These are phyloP conservation scores for Cyphomyrmex costatus DNA, from an alignment of 1,140 invertebrate species.

Conservation along the genomic window DNA sequence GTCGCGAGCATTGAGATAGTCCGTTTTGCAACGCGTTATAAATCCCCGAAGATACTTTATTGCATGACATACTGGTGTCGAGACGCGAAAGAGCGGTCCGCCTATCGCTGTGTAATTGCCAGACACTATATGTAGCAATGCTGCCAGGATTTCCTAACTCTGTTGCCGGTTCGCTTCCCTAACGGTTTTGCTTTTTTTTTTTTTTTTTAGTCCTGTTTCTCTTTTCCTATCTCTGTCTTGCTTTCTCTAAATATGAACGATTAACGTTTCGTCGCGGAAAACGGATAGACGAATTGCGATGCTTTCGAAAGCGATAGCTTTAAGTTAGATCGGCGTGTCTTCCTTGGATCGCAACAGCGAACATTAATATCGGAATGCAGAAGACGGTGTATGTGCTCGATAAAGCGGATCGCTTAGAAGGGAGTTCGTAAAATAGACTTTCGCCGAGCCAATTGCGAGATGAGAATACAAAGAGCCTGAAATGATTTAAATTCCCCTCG, in stretches of 20 bases:
- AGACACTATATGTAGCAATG: slow-evolving; percentile 67
- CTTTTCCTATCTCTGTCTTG: slow-evolving; percentile 38
- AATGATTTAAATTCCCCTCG: slow-evolving; percentile 50
- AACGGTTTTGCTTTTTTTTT: slow-evolving; percentile 35
- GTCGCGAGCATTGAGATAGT: slow-evolving; percentile 55
- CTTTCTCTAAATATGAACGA: slow-evolving; percentile 16
- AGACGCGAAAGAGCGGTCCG: slow-evolving; percentile 55
- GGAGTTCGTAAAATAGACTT: not conserved
- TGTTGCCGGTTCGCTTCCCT: slow-evolving; percentile 35
- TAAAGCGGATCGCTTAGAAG: not conserved
- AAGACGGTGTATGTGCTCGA: not conserved
- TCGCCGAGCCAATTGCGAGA: slow-evolving; percentile 34
- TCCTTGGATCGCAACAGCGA: not conserved
- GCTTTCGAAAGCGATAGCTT: slow-evolving; percentile 1
- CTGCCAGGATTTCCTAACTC: slow-evolving; percentile 63
- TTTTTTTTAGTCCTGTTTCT: not conserved
- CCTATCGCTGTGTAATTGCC: slow-evolving; percentile 66
- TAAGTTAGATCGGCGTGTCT: not conserved
- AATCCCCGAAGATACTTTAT: slow-evolving; percentile 68
- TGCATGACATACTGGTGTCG: slow-evolving; percentile 35
- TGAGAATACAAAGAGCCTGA: slow-evolving; percentile 28
- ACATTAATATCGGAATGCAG: not conserved
- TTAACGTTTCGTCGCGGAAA: slow-evolving; percentile 14
- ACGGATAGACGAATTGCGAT: not conserved
- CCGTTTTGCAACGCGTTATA: slow-evolving; percentile 65